phyloP scores from a whole-genome alignment of 1,140 invertebrate genomes.

The Anagrus nilaparvatae region DNA sequence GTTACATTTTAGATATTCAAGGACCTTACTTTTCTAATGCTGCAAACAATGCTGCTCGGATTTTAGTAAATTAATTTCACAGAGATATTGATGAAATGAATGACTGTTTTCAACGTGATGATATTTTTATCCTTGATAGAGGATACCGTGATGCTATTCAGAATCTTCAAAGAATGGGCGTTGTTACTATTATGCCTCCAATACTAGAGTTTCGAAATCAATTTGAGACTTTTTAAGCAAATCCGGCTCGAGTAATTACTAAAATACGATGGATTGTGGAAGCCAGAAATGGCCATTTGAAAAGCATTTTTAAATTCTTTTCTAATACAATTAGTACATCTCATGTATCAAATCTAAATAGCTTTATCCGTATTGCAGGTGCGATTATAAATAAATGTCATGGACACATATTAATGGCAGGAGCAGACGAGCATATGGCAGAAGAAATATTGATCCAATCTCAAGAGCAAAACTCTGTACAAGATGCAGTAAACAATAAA shows the following conservation, averaged over 20 bases:
- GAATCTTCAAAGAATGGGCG: too few relatives aligned
- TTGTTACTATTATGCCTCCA: too few relatives aligned
- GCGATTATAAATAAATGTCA: background rate
- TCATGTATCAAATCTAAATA: background rate
- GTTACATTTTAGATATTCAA: constrained; percentile 13
- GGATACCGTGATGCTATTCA: too few relatives aligned
- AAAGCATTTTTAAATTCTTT: constrained; percentile 12
- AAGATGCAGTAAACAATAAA: constrained; percentile 11
- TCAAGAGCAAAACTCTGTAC: constrained; percentile 7
- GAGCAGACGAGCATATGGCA: background rate
- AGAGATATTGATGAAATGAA: constrained; percentile 4
- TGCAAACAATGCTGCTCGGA: constrained; percentile 13
- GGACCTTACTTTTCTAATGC: constrained; percentile 13
- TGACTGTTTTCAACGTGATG: too few relatives aligned
- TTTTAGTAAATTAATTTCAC: constrained; percentile 10
- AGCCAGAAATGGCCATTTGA: constrained; percentile 9
- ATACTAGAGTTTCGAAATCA: too few relatives aligned
- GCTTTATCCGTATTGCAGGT: constrained; percentile 1
- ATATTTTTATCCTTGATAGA: too few relatives aligned
- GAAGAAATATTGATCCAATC: background rate
- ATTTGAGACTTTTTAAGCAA: constrained; percentile 7
- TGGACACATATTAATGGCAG: background rate
- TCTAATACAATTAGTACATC: background rate
- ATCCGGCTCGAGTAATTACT: constrained; percentile 6
- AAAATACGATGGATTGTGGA: constrained; percentile 13